A percentile compares a stretch with the other conserved stretches of the same genome.
phyloP scores from a whole-genome alignment of 35 echinoderm and acorn worm genomes.

The Diadema setosum region DNA sequence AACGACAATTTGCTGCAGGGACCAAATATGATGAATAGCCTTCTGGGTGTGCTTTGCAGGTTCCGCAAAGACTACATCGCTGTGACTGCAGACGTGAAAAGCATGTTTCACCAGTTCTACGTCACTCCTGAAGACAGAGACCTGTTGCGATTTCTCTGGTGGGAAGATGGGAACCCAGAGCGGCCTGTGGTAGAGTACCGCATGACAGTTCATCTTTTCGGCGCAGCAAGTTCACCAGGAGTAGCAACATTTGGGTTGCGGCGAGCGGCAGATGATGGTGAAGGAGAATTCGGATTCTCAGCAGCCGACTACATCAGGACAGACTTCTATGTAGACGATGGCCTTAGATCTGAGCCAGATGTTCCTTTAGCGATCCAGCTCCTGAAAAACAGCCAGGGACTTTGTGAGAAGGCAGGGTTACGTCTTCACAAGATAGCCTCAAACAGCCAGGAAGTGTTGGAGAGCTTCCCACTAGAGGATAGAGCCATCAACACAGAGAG shows the following conservation, averaged over 20 bases:
- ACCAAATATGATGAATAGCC: constrained; percentile 30
- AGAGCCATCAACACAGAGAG: neutral
- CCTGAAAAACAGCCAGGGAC: neutral
- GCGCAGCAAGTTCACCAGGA: constrained; percentile 38
- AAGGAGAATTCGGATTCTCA: neutral
- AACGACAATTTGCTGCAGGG: neutral
- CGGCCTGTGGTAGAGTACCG: too few relatives aligned
- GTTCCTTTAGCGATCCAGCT: constrained; percentile 15
- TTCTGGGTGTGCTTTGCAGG: constrained; percentile 38
- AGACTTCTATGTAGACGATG: constrained; percentile 75
- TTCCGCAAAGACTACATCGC: constrained; percentile 62
- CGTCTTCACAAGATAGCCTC: constrained; percentile 48
- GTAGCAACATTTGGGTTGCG: constrained; percentile 41
- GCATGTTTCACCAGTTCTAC: too few relatives aligned
- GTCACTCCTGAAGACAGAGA: neutral
- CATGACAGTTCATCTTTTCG: too few relatives aligned
- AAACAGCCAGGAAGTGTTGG: constrained; percentile 18
- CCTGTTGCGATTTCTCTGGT: constrained; percentile 66
- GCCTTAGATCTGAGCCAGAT: constrained; percentile 33
- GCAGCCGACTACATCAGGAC: neutral
- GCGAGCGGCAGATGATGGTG: constrained; percentile 37
- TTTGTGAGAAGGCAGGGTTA: constrained; percentile 34
- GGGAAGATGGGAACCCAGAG: constrained; percentile 21
- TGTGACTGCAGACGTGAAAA: too few relatives aligned
- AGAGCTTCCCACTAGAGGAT: neutral